These are phyloP conservation scores for Ceriagrion tenellum DNA, from an alignment of 2,888 invertebrate genomes.

Conservation along the genomic window DNA sequence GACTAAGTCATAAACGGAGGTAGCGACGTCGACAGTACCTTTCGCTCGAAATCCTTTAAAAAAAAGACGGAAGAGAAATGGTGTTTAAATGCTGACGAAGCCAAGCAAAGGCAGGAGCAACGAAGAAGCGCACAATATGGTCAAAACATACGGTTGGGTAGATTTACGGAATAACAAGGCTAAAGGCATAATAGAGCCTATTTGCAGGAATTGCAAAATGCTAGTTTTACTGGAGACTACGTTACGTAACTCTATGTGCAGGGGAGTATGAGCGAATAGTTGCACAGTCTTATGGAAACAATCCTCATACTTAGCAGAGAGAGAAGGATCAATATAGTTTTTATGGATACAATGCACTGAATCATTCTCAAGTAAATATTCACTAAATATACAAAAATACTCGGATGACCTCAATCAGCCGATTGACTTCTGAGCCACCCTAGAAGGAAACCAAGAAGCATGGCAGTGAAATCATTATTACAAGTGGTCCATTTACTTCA, in stretches of 20 bases:
- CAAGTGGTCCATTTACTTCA: too few species aligned
- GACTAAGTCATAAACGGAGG: not conserved
- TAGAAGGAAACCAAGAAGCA: too few species aligned
- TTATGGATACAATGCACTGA: too few species aligned
- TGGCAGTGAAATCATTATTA: too few species aligned
- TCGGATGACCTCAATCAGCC: too few species aligned
- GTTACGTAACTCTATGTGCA: not conserved
- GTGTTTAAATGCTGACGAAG: not conserved
- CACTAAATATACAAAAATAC: too few species aligned
- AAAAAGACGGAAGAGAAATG: not conserved
- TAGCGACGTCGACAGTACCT: not conserved
- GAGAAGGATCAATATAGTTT: too few species aligned
- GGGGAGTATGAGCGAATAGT: not conserved
- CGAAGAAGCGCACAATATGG: not conserved
- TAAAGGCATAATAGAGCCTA: not conserved
- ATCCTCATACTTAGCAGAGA: too few species aligned
- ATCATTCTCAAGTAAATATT: too few species aligned
- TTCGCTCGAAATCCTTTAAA: not conserved
- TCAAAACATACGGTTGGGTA: conserved; percentile 17
- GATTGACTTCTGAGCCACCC: too few species aligned
- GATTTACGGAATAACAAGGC: not conserved
- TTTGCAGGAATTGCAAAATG: not conserved
- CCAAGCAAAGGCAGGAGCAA: not conserved
- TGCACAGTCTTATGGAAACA: too few species aligned
- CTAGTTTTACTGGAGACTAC: not conserved